phyloP scores from a whole-genome alignment of 2,113 vertebrate species.

The Vulpes lagopus region DNA sequence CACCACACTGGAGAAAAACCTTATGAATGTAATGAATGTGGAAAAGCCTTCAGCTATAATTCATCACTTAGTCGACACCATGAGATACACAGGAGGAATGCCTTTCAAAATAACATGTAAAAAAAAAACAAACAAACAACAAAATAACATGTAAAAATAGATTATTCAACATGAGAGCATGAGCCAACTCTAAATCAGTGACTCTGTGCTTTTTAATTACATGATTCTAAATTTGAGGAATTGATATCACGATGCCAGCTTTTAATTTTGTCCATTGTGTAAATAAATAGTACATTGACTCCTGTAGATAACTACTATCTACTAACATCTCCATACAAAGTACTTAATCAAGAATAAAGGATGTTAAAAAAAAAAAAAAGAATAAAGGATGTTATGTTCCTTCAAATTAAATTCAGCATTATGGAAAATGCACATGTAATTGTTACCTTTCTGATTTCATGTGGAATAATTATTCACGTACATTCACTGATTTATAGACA shows the following conservation, averaged over 20 bases:
- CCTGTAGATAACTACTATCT: neutral
- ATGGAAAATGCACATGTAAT: constrained; percentile 3
- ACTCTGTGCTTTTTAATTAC: constrained; percentile 47
- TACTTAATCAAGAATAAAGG: constrained; percentile 46
- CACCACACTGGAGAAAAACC: constrained; percentile 81
- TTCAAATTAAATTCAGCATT: constrained; percentile 62
- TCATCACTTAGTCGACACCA: constrained; percentile 82
- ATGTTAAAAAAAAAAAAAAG: too few species aligned
- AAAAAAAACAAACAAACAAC: neutral
- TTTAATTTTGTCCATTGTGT: constrained; percentile 46
- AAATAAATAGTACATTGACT: constrained; percentile 10
- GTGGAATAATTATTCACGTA: neutral
- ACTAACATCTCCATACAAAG: constrained; percentile 17
- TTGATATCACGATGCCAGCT: neutral
- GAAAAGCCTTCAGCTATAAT: constrained; percentile 82
- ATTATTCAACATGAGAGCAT: neutral
- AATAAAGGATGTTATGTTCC: constrained; percentile 37
- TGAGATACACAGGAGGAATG: constrained; percentile 78
- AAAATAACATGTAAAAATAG: neutral
- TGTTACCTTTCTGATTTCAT: constrained; percentile 48
- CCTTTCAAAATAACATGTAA: constrained; percentile 22
- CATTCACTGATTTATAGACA: constrained; percentile 5
- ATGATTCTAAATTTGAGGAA: constrained; percentile 41
- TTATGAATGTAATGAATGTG: constrained; percentile 81
- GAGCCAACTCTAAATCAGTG: neutral